Conservation (phyloP, 37 sponge, comb jelly and placozoan species). For the Haliclona indistincta region DNA sequence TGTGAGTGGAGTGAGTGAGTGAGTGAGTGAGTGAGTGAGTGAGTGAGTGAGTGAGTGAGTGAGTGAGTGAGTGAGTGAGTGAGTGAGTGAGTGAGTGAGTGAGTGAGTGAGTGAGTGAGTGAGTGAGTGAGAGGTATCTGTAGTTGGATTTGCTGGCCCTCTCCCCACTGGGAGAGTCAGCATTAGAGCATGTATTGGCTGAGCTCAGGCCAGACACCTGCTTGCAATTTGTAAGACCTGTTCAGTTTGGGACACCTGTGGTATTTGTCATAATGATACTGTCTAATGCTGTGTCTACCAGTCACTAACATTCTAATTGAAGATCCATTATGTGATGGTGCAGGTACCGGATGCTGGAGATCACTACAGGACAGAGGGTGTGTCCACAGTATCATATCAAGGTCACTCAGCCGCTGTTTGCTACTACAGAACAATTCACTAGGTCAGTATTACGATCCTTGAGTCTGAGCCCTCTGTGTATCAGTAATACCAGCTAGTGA, state of each 20-base stretch:
- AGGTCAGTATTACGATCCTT: constrained; percentile 19
- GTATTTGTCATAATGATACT: background rate
- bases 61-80: background rate
- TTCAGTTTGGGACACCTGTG: background rate
- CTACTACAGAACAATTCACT: constrained; percentile 51
- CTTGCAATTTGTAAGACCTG: background rate
- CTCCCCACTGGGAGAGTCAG: background rate
- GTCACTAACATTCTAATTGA: too few relatives aligned
- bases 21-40: constrained; percentile 16
- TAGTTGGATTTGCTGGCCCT: background rate
- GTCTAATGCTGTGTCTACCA: too few relatives aligned
- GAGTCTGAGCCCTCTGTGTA: too few relatives aligned
- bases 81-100: too few relatives aligned
- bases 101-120: too few relatives aligned
- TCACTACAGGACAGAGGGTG: constrained; percentile 55
- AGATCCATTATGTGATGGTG: too few relatives aligned
- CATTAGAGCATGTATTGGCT: background rate
- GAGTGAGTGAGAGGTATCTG: too few relatives aligned
- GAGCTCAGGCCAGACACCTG: constrained; percentile 20
- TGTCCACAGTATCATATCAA: constrained; percentile 61
- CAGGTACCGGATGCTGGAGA: constrained; percentile 70
- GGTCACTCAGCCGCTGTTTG: constrained; percentile 56
- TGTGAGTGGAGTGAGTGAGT: constrained; percentile 27
- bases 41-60: constrained; percentile 23
- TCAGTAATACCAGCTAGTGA: too few relatives aligned